These are phyloP conservation scores for Nephotettix cincticeps DNA, from an alignment of 1,140 invertebrate species.

Conservation along the genomic window DNA sequence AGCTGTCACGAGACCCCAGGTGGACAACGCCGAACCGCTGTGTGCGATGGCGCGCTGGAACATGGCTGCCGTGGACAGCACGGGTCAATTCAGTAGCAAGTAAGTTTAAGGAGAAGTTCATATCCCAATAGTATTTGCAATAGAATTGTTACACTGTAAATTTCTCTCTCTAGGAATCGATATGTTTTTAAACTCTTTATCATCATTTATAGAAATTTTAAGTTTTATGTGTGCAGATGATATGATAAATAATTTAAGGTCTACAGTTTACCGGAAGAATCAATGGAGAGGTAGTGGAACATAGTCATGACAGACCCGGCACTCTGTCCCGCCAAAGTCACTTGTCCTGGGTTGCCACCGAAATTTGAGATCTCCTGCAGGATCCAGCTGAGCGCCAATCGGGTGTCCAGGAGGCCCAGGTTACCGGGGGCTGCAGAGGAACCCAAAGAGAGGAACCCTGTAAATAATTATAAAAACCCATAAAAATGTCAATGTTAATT, in stretches of 20 bases:
- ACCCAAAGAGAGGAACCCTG: background rate
- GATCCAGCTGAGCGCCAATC: conserved; percentile 33
- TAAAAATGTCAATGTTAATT: too few relatives aligned
- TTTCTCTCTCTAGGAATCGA: too few relatives aligned
- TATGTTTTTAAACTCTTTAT: too few relatives aligned
- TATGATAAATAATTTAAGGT: background rate
- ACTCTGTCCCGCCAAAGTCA: conserved; percentile 33
- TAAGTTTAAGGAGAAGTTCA: too few relatives aligned
- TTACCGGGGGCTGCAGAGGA: conserved; percentile 52
- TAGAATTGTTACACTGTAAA: too few relatives aligned
- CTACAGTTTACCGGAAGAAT: conserved; percentile 23
- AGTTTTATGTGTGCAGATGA: too few relatives aligned
- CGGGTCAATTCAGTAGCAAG: too few relatives aligned
- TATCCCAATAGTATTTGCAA: too few relatives aligned
- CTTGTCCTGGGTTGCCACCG: conserved; percentile 30
- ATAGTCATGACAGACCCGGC: conserved; percentile 16
- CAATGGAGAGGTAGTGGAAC: conserved; percentile 24
- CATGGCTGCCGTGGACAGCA: too few relatives aligned
- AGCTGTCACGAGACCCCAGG: background rate
- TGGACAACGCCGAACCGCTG: background rate
- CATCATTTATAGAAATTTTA: too few relatives aligned
- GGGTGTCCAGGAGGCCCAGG: conserved; percentile 57
- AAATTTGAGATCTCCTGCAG: conserved; percentile 44
- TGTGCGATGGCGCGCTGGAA: background rate
- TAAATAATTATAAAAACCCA: too few relatives aligned